These are phyloP conservation scores for Tachyglossus aculeatus DNA, from an alignment of 2,797 vertebrate genomes.

Conservation along the genomic window DNA sequence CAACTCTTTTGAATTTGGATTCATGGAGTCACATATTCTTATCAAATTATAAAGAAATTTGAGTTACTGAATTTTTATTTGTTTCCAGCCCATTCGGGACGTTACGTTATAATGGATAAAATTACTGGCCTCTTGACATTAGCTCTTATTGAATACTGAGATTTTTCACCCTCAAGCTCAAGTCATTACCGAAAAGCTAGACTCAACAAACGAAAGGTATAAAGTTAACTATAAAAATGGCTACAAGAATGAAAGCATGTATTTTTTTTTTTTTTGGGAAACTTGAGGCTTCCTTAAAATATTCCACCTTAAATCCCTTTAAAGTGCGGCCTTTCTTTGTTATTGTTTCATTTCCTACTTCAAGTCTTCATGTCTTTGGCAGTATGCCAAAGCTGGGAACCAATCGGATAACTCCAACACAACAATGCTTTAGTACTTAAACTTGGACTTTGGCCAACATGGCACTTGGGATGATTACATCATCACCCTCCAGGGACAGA, in stretches of 20 bases:
- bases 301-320: slow-evolving; percentile 50
- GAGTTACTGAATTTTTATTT: background rate
- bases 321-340: slow-evolving; percentile 31
- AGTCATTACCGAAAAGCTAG: background rate
- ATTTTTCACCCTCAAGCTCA: background rate
- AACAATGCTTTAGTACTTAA: slow-evolving; percentile 68
- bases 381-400: slow-evolving; percentile 45
- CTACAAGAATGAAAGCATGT: background rate
- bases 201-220: background rate
- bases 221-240: background rate
- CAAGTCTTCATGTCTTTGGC: slow-evolving; percentile 61
- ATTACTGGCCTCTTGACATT: background rate
- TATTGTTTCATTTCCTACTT: slow-evolving; percentile 60
- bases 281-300: slow-evolving; percentile 46
- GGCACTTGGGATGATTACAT: slow-evolving; percentile 68
- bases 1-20: background rate
- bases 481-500: slow-evolving; percentile 67
- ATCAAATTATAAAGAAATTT: background rate
- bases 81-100: too few relatives aligned
- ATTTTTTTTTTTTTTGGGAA: background rate
- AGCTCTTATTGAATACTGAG: background rate
- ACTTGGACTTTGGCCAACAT: slow-evolving; percentile 64
- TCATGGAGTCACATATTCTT: background rate
- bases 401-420: slow-evolving; percentile 65
- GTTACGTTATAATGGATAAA: background rate